These are phyloP conservation scores for Micropterix aruncella DNA, from an alignment of 2,888 invertebrate genomes.

Conservation along the genomic window DNA sequence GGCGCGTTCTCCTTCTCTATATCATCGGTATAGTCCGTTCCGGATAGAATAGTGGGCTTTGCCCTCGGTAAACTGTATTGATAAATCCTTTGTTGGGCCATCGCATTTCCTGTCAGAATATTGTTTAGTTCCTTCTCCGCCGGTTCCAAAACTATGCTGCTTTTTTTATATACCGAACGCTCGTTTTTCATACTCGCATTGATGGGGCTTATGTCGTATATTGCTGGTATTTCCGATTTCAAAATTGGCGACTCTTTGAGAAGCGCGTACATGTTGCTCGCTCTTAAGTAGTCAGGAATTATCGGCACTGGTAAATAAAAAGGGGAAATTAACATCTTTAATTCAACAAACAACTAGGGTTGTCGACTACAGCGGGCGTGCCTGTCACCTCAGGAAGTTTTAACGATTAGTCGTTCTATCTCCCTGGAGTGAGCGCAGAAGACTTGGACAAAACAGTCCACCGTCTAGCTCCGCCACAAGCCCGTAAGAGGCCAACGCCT, in stretches of 20 bases:
- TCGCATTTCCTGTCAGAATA: background rate
- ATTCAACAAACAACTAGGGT: no score
- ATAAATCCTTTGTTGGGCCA: no score
- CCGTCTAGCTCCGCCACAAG: no score
- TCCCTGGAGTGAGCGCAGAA: no score
- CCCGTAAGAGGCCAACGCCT: no score
- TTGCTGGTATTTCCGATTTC: background rate
- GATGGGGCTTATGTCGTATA: background rate
- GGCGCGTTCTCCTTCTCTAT: conserved; percentile 49
- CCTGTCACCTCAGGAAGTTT: no score
- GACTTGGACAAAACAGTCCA: no score
- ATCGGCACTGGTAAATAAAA: conserved; percentile 60
- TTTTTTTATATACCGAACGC: conserved; percentile 5
- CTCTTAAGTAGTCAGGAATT: conserved; percentile 60
- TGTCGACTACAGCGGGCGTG: no score
- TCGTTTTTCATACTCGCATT: conserved; percentile 4
- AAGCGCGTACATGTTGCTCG: conserved; percentile 21
- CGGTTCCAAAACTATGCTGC: no score
- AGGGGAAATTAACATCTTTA: no score
- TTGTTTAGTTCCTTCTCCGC: background rate
- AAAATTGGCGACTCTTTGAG: conserved; percentile 17
- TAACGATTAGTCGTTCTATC: no score
- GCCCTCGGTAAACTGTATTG: no score
- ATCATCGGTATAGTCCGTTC: conserved; percentile 10
- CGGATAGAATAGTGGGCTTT: background rate